These are phyloP conservation scores for Apomyelois bistriatella DNA, from an alignment of 2,888 invertebrate species.

Conservation along the genomic window DNA sequence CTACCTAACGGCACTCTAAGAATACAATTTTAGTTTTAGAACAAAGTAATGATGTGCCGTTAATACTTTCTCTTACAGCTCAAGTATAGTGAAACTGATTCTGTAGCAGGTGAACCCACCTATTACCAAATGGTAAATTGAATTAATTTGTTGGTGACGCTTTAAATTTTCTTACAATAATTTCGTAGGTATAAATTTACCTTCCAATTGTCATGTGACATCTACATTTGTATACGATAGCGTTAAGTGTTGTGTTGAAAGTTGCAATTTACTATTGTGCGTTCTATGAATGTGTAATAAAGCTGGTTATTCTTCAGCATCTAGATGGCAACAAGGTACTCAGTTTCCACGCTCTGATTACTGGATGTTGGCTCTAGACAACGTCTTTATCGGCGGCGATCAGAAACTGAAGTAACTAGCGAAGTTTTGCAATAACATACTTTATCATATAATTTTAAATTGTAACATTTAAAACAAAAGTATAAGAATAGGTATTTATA, in stretches of 20 bases:
- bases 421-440: slow-evolving; percentile 49
- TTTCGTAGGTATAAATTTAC: slow-evolving; percentile 18
- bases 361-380: slow-evolving; percentile 79
- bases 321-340: slow-evolving; percentile 58
- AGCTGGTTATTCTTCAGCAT: slow-evolving; percentile 44
- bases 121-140: slow-evolving; percentile 16
- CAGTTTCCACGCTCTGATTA: slow-evolving; percentile 80
- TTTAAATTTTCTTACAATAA: background rate
- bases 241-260: slow-evolving; percentile 31
- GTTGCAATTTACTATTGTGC: slow-evolving; percentile 26
- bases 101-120: slow-evolving; percentile 22
- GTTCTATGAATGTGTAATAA: slow-evolving; percentile 37
- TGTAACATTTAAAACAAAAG: too few species aligned
- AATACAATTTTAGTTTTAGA: slow-evolving; percentile 65
- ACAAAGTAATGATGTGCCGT: slow-evolving; percentile 49
- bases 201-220: slow-evolving; percentile 32
- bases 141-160: background rate
- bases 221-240: slow-evolving; percentile 36
- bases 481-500: too few species aligned
- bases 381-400: slow-evolving; percentile 74
- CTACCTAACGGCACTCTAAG: slow-evolving; percentile 67
- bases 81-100: slow-evolving; percentile 36
- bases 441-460: slow-evolving; percentile 11
- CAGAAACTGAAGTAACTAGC: slow-evolving; percentile 51
- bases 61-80: slow-evolving; percentile 53